These are phyloP conservation scores for Aleiodes leptofemur DNA, from an alignment of 2,888 invertebrate species.

Conservation along the genomic window DNA sequence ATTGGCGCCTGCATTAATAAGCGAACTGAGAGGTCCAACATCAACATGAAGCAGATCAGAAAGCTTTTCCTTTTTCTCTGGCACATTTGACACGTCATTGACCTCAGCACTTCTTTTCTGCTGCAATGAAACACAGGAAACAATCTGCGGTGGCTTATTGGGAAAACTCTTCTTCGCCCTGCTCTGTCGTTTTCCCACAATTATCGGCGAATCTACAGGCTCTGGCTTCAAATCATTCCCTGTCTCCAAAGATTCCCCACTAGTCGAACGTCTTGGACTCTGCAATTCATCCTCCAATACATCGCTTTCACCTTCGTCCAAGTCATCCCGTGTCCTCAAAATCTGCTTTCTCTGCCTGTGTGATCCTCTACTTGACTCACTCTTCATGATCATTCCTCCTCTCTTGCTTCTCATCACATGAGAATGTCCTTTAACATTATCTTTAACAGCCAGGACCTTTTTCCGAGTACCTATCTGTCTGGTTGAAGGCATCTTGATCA, in stretches of 20 bases:
- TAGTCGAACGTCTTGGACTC: background rate
- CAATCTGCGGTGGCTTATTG: slow-evolving; percentile 60
- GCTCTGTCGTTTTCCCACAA: slow-evolving; percentile 59
- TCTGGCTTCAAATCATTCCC: background rate
- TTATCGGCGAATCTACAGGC: no score
- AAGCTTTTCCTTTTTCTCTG: background rate
- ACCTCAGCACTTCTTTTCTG: background rate
- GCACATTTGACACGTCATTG: background rate
- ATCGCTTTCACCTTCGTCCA: no score
- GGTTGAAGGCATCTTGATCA: no score
- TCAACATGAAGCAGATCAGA: slow-evolving; percentile 68
- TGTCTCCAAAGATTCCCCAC: background rate
- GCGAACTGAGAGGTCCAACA: slow-evolving; percentile 69
- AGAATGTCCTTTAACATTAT: no score
- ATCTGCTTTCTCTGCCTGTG: no score
- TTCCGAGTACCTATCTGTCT: no score
- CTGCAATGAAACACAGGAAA: slow-evolving; percentile 25
- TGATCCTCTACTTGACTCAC: no score
- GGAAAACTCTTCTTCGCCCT: slow-evolving; percentile 74
- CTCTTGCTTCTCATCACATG: no score
- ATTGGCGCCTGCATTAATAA: slow-evolving; percentile 65
- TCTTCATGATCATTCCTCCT: no score
- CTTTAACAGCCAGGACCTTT: no score
- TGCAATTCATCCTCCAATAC: no score
- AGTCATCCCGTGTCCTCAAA: no score